A percentile compares a stretch with the other conserved stretches of the same genome.
phyloP scores from a whole-genome alignment of 2,113 vertebrate genomes.

The rabbit (Oryctolagus cuniculus) region mOryCun1.1 NC_091453.1:38554501-38555000 shows the following conservation, averaged over 20 bases:
- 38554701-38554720: not conserved
- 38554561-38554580: not conserved
- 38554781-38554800: not conserved
- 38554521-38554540: conserved; percentile 24
- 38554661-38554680: conserved; percentile 1
- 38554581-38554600: not conserved
- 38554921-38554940: conserved; percentile 16
- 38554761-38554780: not conserved
- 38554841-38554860: conserved; percentile 33
- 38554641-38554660: not conserved
- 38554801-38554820: conserved; percentile 47
- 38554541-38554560: conserved; percentile 26
- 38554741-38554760: conserved; percentile 45
- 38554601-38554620: not conserved
- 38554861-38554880: conserved; percentile 59
- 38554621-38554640: conserved; percentile 22
- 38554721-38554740: conserved; percentile 22
- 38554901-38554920: not conserved
- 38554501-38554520: conserved; percentile 44
- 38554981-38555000: not conserved
- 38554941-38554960: conserved; percentile 20
- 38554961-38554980: conserved; percentile 51
- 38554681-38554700: conserved; percentile 58
- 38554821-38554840: conserved; percentile 38
- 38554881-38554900: conserved; percentile 40